phyloP scores from a whole-genome alignment of 2,113 vertebrate genomes.

The Phoenicopterus ruber region DNA sequence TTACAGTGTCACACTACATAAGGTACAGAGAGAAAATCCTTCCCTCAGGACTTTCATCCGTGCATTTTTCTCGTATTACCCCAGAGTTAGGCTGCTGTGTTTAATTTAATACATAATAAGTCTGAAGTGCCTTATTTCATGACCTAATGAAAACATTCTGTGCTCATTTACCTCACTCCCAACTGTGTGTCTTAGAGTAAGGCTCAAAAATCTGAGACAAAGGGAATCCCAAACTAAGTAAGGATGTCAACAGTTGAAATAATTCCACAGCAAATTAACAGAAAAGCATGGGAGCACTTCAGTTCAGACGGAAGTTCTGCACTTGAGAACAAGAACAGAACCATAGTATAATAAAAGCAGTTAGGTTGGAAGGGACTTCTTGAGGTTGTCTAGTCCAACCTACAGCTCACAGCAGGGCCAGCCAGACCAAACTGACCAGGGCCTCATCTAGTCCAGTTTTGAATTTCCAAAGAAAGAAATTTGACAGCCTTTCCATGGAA shows the following conservation, averaged over 20 bases:
- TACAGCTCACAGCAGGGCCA: background rate
- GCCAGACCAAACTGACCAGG: background rate
- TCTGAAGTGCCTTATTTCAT: background rate
- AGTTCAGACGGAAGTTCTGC: background rate
- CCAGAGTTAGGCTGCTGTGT: background rate
- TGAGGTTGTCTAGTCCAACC: background rate
- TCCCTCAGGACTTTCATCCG: background rate
- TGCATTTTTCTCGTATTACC: background rate
- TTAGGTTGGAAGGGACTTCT: background rate
- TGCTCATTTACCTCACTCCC: background rate
- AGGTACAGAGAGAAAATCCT: background rate
- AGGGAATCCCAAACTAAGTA: background rate
- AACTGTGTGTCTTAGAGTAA: background rate
- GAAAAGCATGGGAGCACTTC: background rate
- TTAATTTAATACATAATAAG: background rate
- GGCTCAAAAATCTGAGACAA: background rate
- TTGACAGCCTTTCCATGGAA: background rate
- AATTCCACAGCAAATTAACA: background rate
- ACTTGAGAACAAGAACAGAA: background rate
- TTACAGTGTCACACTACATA: background rate
- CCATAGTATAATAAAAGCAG: background rate
- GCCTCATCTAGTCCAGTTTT: background rate
- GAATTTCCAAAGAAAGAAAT: background rate
- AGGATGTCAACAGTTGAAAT: background rate
- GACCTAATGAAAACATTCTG: background rate